These are phyloP conservation scores for Ectropis grisescens DNA, from an alignment of 1,140 invertebrate genomes.

Conservation along the genomic window DNA sequence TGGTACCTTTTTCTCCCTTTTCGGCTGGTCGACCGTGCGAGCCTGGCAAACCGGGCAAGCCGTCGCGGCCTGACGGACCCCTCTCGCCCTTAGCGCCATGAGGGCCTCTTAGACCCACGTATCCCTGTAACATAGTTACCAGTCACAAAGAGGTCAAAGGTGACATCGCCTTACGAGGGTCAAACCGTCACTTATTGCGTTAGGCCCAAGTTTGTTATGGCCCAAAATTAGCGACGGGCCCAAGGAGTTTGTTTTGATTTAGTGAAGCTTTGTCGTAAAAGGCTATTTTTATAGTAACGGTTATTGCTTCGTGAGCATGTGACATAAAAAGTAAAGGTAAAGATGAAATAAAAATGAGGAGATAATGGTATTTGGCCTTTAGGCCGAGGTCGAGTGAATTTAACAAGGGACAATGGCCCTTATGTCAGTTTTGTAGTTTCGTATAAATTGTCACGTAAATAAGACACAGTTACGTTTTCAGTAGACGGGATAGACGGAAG, in stretches of 20 bases:
- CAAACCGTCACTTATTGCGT: slow-evolving; percentile 50
- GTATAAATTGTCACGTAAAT: no score
- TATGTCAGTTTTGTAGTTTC: no score
- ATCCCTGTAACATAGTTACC: slow-evolving; percentile 61
- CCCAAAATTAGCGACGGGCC: slow-evolving; percentile 23
- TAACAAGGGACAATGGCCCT: no score
- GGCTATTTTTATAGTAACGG: no score
- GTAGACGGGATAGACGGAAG: no score
- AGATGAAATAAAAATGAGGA: no score
- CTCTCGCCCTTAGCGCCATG: slow-evolving; percentile 56
- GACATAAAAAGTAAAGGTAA: no score
- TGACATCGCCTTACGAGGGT: slow-evolving; percentile 51
- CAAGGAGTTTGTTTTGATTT: slow-evolving; percentile 32
- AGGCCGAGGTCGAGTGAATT: no score
- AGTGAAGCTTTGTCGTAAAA: slow-evolving; percentile 12
- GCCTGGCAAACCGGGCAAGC: slow-evolving; percentile 52
- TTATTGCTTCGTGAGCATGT: no score
- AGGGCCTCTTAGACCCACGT: slow-evolving; percentile 43
- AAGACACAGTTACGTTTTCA: no score
- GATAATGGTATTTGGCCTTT: no score
- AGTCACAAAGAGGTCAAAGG: slow-evolving; percentile 31
- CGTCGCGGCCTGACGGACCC: slow-evolving; percentile 44
- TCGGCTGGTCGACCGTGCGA: slow-evolving; percentile 65
- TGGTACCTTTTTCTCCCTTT: slow-evolving; percentile 71
- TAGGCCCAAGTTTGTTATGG: slow-evolving; percentile 43